These are phyloP conservation scores for Halocaridina rubra DNA, from an alignment of 2,888 invertebrate genomes.

Conservation along the genomic window DNA sequence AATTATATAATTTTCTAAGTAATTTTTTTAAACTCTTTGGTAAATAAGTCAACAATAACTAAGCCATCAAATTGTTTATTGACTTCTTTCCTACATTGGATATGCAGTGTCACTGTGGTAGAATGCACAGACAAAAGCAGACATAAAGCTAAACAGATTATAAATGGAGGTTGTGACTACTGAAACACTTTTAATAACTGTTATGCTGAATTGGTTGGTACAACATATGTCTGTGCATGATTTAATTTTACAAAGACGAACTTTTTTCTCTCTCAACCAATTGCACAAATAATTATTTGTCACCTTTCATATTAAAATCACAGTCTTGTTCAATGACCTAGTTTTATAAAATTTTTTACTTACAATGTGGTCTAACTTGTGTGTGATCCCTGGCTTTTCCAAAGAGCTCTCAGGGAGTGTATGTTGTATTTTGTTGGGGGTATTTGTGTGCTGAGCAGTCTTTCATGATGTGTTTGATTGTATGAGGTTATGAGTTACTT, in stretches of 20 bases:
- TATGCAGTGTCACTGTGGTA: constrained; percentile 53
- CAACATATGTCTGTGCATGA: not conserved
- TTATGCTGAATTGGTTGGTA: not conserved
- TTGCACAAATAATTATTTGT: not conserved
- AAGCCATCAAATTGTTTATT: constrained; percentile 53
- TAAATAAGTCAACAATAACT: not conserved
- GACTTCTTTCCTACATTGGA: constrained; percentile 44
- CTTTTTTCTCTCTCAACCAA: not conserved
- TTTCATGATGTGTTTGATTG: no score
- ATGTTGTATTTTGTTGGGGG: no score
- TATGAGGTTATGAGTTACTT: no score
- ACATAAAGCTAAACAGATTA: constrained; percentile 43
- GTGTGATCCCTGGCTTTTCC: no score
- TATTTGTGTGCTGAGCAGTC: no score
- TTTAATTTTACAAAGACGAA: not conserved
- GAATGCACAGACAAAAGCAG: constrained; percentile 55
- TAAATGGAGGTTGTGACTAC: constrained; percentile 35
- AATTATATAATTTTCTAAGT: no score
- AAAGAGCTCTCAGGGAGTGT: no score
- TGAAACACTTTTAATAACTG: constrained; percentile 26
- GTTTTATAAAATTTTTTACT: not conserved
- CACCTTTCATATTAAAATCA: not conserved
- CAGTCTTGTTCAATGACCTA: not conserved
- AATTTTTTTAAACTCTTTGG: no score
- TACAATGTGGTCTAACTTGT: no score